Evolutionary conservation across 1,140 invertebrate genomes (phyloP).

Genomic region (Phocides pigmalion): DNA sequence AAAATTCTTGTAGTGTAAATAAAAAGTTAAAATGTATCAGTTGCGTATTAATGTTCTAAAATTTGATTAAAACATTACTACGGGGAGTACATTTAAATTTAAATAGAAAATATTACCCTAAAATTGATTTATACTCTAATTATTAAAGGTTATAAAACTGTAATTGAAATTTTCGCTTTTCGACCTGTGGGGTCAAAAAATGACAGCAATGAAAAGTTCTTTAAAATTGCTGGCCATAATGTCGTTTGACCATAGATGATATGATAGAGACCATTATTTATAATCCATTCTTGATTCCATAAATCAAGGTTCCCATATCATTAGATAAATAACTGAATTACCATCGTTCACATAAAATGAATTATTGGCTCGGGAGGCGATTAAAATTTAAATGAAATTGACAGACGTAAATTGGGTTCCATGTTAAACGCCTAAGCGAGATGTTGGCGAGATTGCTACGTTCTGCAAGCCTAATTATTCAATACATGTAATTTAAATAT

Average conservation of each 20-base stretch:
- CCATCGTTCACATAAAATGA: constrained; percentile 30
- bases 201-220: too few species aligned
- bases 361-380: constrained; percentile 31
- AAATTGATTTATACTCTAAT: not conserved
- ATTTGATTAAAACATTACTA: too few species aligned
- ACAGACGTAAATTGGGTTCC: constrained; percentile 9
- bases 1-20: too few species aligned
- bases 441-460: constrained; percentile 1
- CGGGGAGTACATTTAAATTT: not conserved
- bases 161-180: too few species aligned
- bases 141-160: too few species aligned
- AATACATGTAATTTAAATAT: constrained; percentile 3
- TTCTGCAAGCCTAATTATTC: constrained; percentile 5
- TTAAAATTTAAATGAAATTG: constrained; percentile 33
- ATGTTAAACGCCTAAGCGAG: constrained; percentile 9
- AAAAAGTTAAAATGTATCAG: too few species aligned
- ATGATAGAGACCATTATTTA: too few species aligned
- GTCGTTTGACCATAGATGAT: too few species aligned
- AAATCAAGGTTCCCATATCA: not conserved
- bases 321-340: not conserved
- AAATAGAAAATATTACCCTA: not conserved
- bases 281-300: too few species aligned
- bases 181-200: too few species aligned
- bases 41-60: too few species aligned
- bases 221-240: too few species aligned